Conservation (phyloP, 2,113 vertebrate species). For the Oryzias melastigma region DNA sequence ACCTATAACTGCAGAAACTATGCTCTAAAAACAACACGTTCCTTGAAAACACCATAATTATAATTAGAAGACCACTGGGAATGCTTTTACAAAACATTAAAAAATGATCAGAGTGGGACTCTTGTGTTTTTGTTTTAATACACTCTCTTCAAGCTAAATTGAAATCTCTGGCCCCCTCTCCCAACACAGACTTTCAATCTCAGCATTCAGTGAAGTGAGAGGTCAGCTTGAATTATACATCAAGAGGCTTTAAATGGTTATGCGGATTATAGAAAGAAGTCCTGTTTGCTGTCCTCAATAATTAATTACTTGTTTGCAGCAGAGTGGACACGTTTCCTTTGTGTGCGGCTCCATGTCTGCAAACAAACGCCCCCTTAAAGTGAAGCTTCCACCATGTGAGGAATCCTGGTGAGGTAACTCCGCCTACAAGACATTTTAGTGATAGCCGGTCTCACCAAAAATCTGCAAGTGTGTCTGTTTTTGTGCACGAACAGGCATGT, state of each 20-base stretch:
- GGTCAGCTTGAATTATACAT: slow-evolving; percentile 68
- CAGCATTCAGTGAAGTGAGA: slow-evolving; percentile 25
- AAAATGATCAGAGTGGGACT: too few species aligned
- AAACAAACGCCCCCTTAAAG: slow-evolving; percentile 51
- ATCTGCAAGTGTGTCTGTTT: slow-evolving; percentile 18
- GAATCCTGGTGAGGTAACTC: slow-evolving; percentile 22
- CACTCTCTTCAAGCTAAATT: too few species aligned
- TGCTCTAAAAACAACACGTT: too few species aligned
- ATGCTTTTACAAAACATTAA: too few species aligned
- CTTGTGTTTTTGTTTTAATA: too few species aligned
- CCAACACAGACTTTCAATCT: slow-evolving; percentile 28
- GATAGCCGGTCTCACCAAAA: slow-evolving; percentile 4
- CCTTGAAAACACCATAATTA: too few species aligned
- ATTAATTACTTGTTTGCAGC: slow-evolving; percentile 72
- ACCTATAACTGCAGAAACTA: too few species aligned
- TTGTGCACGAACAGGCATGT: slow-evolving; percentile 1
- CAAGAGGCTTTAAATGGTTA: slow-evolving; percentile 51
- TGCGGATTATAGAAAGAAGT: slow-evolving; percentile 61
- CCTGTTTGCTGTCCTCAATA: slow-evolving; percentile 66
- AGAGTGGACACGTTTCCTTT: slow-evolving; percentile 48
- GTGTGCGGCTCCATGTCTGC: slow-evolving; percentile 34
- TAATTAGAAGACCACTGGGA: too few species aligned
- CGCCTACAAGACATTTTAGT: slow-evolving; percentile 32
- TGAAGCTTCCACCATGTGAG: slow-evolving; percentile 30
- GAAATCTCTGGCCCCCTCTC: slow-evolving; percentile 32